These are phyloP conservation scores for Linurgus olivaceus DNA, from an alignment of 2,797 vertebrate species.

Conservation along the genomic window DNA sequence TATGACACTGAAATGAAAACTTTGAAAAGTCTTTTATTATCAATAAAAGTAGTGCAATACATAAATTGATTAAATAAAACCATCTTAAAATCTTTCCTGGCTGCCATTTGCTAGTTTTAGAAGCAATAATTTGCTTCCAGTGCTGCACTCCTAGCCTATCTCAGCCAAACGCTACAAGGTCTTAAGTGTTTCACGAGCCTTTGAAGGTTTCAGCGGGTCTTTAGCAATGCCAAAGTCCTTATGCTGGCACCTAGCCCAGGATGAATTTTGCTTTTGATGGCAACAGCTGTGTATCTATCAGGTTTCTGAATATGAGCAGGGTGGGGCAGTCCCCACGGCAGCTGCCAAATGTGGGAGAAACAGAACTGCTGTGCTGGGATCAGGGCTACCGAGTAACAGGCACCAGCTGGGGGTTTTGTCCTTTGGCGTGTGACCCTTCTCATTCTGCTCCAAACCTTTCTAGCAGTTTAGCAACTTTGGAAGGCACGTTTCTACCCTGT, in stretches of 20 bases:
- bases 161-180: neutral
- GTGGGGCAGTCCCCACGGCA: neutral
- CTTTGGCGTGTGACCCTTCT: neutral
- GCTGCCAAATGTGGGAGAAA: fast-evolving
- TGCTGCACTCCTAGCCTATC: neutral
- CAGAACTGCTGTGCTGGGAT: neutral
- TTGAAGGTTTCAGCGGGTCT: conserved; percentile 24
- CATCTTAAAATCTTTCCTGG: neutral
- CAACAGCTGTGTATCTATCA: conserved; percentile 23
- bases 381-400: neutral
- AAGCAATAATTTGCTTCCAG: neutral
- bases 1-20: neutral
- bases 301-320: neutral
- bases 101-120: neutral
- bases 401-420: neutral
- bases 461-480: neutral
- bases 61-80: neutral
- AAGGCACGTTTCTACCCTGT: neutral
- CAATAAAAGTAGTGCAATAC: neutral
- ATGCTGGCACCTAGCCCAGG: neutral
- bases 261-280: conserved; percentile 17
- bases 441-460: neutral
- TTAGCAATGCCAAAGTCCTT: neutral
- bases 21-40: neutral
- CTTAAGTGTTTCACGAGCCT: neutral